phyloP scores from a whole-genome alignment of 2,888 invertebrate species.

The Volucella inanis region DNA sequence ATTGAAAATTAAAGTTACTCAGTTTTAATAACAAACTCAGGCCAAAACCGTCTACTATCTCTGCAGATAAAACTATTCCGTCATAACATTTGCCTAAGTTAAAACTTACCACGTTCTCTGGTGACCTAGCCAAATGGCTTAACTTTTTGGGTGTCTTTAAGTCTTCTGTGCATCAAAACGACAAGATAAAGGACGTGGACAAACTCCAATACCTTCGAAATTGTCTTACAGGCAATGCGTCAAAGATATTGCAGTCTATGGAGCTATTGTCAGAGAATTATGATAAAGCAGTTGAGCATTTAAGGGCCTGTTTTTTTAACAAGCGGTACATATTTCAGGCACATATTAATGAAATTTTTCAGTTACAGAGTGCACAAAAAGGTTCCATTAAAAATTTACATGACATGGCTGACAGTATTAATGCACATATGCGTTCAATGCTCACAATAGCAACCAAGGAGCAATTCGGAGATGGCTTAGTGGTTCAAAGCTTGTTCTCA shows the following conservation, averaged over 20 bases:
- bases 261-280: conserved; percentile 30
- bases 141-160: conserved; percentile 24
- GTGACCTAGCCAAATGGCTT: conserved; percentile 19
- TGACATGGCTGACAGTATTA: background rate
- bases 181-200: conserved; percentile 15
- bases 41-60: background rate
- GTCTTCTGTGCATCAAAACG: conserved; percentile 1
- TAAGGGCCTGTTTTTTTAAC: conserved; percentile 8
- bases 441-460: background rate
- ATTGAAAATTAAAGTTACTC: conserved; percentile 15
- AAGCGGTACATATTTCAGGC: conserved; percentile 3
- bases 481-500: background rate
- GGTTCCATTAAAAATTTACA: background rate
- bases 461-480: conserved; percentile 7
- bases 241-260: conserved; percentile 14
- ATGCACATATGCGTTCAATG: background rate
- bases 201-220: conserved; percentile 16
- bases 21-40: background rate
- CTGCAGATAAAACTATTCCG: too few species aligned
- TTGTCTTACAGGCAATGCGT: conserved; percentile 16
- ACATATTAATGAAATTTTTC: background rate
- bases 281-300: conserved; percentile 10
- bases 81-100: background rate
- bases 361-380: conserved; percentile 2
- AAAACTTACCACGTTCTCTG: conserved; percentile 8